Conservation (phyloP, 2,797 vertebrate species). For the Bufotes viridis region DNA sequence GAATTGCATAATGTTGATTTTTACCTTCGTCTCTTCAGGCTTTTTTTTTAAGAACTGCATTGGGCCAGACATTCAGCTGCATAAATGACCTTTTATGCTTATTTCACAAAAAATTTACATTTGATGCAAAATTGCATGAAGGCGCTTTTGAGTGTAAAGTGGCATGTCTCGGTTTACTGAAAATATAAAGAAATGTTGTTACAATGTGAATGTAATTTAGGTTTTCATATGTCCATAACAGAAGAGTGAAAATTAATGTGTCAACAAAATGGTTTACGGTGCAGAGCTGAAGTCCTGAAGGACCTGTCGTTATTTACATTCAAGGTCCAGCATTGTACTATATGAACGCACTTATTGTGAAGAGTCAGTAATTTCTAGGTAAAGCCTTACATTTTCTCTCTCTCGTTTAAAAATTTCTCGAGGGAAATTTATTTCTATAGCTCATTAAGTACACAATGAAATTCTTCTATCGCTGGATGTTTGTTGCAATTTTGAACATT, state of each 20-base stretch:
- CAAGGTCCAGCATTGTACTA: background rate
- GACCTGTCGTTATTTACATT: background rate
- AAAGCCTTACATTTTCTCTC: background rate
- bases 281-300: background rate
- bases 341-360: background rate
- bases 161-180: background rate
- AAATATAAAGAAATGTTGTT: background rate
- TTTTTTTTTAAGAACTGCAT: too few species aligned
- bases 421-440: background rate
- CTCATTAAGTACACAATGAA: background rate
- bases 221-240: background rate
- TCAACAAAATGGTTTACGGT: background rate
- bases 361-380: background rate
- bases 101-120: too few species aligned
- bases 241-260: background rate
- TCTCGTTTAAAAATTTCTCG: background rate
- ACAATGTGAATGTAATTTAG: background rate
- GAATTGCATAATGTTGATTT: too few species aligned
- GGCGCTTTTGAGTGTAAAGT: background rate
- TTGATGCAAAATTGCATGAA: background rate
- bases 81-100: too few species aligned
- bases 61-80: too few species aligned
- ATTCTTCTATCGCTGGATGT: background rate
- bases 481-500: background rate
- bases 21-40: too few species aligned